Conservation (phyloP, 2,113 vertebrate species). For the Dolichotis patagonum region DNA sequence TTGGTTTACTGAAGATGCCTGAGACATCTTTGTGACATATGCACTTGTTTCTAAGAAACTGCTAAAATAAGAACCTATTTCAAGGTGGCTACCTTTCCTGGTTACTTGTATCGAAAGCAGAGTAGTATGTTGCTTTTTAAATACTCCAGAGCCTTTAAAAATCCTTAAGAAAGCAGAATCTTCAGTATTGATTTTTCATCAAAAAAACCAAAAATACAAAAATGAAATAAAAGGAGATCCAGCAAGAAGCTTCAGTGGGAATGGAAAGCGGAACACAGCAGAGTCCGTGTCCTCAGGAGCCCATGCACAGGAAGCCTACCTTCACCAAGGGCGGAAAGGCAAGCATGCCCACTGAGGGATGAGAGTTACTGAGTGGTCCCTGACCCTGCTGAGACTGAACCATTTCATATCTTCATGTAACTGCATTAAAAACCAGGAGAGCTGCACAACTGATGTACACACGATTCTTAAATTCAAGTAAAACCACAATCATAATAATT, state of each 20-base stretch:
- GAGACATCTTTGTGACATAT: neutral
- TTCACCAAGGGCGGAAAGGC: neutral
- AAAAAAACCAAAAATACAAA: too few relatives aligned
- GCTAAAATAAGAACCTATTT: neutral
- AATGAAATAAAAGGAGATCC: neutral
- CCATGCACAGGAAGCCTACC: too few relatives aligned
- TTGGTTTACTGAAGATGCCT: constrained; percentile 2
- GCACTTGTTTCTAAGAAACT: constrained; percentile 9
- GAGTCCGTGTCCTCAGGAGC: neutral
- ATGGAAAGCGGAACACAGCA: too few relatives aligned
- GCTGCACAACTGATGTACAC: constrained; percentile 40
- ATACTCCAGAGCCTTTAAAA: neutral
- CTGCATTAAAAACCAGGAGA: constrained; percentile 70
- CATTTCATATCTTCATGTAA: constrained; percentile 46
- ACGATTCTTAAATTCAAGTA: constrained; percentile 70
- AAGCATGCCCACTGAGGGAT: constrained; percentile 32
- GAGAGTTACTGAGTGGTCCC: neutral
- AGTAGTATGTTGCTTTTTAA: neutral
- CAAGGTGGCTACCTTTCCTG: neutral
- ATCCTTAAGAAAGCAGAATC: neutral
- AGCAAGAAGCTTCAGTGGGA: neutral
- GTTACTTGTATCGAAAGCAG: neutral
- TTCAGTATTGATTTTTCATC: neutral
- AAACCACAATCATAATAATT: constrained; percentile 54
- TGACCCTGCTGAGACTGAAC: neutral